Evolutionary conservation across 2,113 vertebrate species (phyloP).

Genomic region (Varanus komodoensis): DNA sequence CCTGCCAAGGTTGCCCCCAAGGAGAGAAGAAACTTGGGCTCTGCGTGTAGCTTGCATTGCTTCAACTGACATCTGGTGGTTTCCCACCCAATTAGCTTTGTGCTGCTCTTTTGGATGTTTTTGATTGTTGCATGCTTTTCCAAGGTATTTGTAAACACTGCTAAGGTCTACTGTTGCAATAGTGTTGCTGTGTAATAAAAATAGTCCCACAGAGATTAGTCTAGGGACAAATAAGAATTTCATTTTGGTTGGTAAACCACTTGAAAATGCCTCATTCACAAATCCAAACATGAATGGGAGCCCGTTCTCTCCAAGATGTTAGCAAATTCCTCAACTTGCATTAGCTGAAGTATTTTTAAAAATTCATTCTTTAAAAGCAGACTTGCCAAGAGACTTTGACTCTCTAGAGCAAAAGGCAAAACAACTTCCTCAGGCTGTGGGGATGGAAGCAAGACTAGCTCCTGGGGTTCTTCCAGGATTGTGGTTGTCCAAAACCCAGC

Average conservation of each 20-base stretch:
- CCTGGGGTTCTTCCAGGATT: neutral
- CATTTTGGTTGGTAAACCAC: too few species aligned
- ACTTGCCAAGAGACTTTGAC: neutral
- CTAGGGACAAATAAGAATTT: too few species aligned
- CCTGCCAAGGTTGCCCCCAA: neutral
- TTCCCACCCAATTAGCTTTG: neutral
- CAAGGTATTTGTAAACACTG: accelerated
- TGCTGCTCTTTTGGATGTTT: accelerated
- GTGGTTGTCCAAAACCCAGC: neutral
- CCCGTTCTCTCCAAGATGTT: too few species aligned
- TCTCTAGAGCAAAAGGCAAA: neutral
- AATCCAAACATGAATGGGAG: too few species aligned
- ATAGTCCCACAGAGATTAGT: accelerated
- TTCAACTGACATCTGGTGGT: neutral
- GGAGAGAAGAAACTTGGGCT: neutral
- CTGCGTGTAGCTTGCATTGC: neutral
- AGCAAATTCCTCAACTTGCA: too few species aligned
- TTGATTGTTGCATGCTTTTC: neutral
- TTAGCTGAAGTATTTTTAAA: too few species aligned
- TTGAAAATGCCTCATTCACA: too few species aligned
- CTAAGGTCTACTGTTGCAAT: neutral
- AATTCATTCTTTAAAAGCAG: neutral
- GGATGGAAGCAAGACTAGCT: neutral
- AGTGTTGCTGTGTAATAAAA: neutral
- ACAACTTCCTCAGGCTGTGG: neutral